Evolutionary conservation across 2,888 invertebrate species (phyloP).

Genomic region (Spicauda simplicius): DNA sequence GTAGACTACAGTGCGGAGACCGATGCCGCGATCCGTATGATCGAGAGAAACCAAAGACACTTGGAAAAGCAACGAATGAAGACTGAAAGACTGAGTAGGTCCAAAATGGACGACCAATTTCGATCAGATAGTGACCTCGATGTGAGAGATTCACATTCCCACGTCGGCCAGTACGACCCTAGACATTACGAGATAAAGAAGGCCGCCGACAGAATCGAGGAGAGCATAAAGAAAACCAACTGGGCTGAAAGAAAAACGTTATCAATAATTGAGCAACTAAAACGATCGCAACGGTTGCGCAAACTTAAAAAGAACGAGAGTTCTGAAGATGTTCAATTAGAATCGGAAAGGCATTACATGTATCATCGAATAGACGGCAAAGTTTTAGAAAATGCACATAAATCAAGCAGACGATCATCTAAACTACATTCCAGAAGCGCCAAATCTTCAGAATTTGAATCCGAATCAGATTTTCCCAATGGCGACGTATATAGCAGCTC

Average conservation of each 20-base stretch:
- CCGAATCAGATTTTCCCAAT: slow-evolving; percentile 86
- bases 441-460: slow-evolving; percentile 91
- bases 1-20: slow-evolving; percentile 86
- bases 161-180: slow-evolving; percentile 51
- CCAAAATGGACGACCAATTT: slow-evolving; percentile 71
- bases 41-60: slow-evolving; percentile 85
- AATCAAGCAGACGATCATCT: slow-evolving; percentile 76
- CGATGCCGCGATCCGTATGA: slow-evolving; percentile 83
- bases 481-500: slow-evolving; percentile 73
- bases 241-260: slow-evolving; percentile 79
- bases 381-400: slow-evolving; percentile 81
- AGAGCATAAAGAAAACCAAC: slow-evolving; percentile 80
- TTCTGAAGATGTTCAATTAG: slow-evolving; percentile 77
- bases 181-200: slow-evolving; percentile 69
- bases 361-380: slow-evolving; percentile 80
- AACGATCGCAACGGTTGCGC: slow-evolving; percentile 73
- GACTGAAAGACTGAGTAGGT: slow-evolving; percentile 68
- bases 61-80: slow-evolving; percentile 84
- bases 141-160: slow-evolving; percentile 57
- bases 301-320: slow-evolving; percentile 74
- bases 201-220: slow-evolving; percentile 73
- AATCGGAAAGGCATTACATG: slow-evolving; percentile 76
- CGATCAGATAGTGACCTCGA: slow-evolving; percentile 73
- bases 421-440: slow-evolving; percentile 86
- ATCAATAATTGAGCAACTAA: slow-evolving; percentile 77